phyloP scores from a whole-genome alignment of 2,888 invertebrate genomes.

The Melanophora roralis region DNA sequence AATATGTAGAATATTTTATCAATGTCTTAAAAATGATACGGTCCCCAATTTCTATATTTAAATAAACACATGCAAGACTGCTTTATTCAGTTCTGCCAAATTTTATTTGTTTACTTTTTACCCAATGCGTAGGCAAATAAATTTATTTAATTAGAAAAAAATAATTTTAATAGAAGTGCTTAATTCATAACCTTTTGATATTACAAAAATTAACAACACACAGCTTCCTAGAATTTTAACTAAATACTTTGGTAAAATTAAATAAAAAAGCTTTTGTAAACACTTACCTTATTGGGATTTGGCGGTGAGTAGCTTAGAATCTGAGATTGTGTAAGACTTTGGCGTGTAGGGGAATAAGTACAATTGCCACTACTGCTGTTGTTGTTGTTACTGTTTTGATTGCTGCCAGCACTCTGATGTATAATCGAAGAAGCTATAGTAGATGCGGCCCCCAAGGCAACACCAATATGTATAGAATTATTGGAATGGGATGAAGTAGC shows the following conservation, averaged over 20 bases:
- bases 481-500: constrained; percentile 53
- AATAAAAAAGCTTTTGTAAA: constrained; percentile 1
- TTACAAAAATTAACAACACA: constrained; percentile 39
- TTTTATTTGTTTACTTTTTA: too few species aligned
- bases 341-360: constrained; percentile 54
- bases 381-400: constrained; percentile 13
- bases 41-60: too few species aligned
- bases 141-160: too few species aligned
- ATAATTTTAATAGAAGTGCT: too few species aligned
- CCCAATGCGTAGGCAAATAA: too few species aligned
- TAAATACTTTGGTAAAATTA: neutral
- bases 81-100: too few species aligned
- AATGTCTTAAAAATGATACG: too few species aligned
- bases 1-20: too few species aligned
- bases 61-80: too few species aligned
- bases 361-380: constrained; percentile 39
- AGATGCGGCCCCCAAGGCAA: constrained; percentile 48
- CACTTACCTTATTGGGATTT: constrained; percentile 60
- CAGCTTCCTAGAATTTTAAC: constrained; percentile 35
- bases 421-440: constrained; percentile 50
- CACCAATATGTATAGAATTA: constrained; percentile 56
- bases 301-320: constrained; percentile 56
- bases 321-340: constrained; percentile 56
- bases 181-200: too few species aligned
- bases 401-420: constrained; percentile 32